Evolutionary conservation across 53 echinoderm and acorn worm genomes (phyloP).

Genomic region (Echinarachnius parma): DNA sequence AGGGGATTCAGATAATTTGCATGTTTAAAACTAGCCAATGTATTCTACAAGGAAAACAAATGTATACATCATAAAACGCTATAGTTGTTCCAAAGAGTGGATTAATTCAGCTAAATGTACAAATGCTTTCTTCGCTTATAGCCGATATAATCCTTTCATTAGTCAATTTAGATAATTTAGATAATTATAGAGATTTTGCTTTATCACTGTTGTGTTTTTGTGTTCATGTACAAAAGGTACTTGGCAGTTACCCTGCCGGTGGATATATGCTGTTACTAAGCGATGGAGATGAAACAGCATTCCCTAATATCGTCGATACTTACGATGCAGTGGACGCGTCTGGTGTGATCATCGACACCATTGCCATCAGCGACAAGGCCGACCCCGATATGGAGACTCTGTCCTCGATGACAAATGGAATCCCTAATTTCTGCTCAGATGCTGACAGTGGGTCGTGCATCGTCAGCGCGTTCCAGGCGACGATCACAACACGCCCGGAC

Average conservation of each 20-base stretch:
- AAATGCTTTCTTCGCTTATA: too few relatives aligned
- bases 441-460: neutral
- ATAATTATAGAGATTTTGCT: too few relatives aligned
- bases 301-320: conserved; percentile 10
- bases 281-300: conserved; percentile 2
- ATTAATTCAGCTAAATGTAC: too few relatives aligned
- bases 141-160: too few relatives aligned
- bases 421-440: conserved; percentile 4
- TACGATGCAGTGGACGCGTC: neutral
- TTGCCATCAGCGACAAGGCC: conserved; percentile 20
- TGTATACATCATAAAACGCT: too few relatives aligned
- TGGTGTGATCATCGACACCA: conserved; percentile 30
- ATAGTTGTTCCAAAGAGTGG: too few relatives aligned
- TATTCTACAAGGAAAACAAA: too few relatives aligned
- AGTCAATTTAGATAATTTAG: too few relatives aligned
- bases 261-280: conserved; percentile 20
- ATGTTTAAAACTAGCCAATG: too few relatives aligned
- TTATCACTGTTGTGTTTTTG: too few relatives aligned
- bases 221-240: too few relatives aligned
- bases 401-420: conserved; percentile 1
- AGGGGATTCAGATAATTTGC: too few relatives aligned
- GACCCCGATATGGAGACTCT: conserved; percentile 23
- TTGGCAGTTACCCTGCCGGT: neutral
- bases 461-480: neutral
- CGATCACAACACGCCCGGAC: conserved; percentile 10